A percentile compares a stretch with the other conserved stretches of the same genome.
Conservation (phyloP, 2,888 invertebrate genomes). For the Mythimna albipuncta region DNA sequence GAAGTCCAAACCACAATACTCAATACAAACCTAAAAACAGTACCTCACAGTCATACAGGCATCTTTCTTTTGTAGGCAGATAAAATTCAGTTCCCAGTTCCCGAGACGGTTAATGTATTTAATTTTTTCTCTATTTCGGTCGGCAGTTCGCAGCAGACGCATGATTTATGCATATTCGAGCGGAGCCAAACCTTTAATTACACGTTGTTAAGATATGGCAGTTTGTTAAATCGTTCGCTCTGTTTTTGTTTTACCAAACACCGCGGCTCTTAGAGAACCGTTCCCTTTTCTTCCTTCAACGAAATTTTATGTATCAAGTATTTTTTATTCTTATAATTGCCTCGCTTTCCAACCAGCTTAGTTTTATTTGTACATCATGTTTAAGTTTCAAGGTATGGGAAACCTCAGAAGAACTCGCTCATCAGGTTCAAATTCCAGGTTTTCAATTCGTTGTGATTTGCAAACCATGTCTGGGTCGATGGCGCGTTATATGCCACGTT, state of each 20-base stretch:
- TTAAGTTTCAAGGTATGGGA: constrained; percentile 42
- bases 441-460: too few species aligned
- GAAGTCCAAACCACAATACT: neutral
- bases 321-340: constrained; percentile 68
- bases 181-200: constrained; percentile 90
- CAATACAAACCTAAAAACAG: constrained; percentile 14
- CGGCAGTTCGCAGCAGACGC: constrained; percentile 89
- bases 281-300: constrained; percentile 79
- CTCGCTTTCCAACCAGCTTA: constrained; percentile 53
- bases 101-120: constrained; percentile 87
- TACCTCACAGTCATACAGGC: constrained; percentile 26
- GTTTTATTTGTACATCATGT: constrained; percentile 51
- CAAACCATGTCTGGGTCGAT: too few species aligned
- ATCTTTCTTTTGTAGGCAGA: constrained; percentile 58
- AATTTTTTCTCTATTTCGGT: constrained; percentile 91
- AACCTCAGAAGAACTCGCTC: constrained; percentile 18
- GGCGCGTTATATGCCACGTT: too few species aligned
- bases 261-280: constrained; percentile 81
- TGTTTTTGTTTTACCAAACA: constrained; percentile 89
- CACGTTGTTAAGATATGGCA: constrained; percentile 91
- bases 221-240: constrained; percentile 89
- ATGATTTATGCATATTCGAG: constrained; percentile 91
- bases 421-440: neutral
- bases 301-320: constrained; percentile 71
- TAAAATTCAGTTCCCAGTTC: constrained; percentile 67